phyloP scores from a whole-genome alignment of 2,888 invertebrate species.

The Netelia fuscicornis region DNA sequence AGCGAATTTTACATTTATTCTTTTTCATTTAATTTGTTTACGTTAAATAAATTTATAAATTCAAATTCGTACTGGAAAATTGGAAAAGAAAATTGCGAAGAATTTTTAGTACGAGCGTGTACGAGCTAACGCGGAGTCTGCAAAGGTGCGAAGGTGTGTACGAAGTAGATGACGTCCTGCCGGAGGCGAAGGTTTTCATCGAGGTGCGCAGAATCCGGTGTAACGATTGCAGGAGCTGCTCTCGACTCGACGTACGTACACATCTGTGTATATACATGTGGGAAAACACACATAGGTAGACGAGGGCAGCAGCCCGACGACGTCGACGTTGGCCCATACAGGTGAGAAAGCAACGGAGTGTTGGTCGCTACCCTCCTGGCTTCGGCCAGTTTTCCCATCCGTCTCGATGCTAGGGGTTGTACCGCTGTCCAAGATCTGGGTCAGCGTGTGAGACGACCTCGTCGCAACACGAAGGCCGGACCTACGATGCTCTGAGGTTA shows the following conservation, averaged over 20 bases:
- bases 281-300: not conserved
- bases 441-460: constrained; percentile 75
- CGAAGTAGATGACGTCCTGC: constrained; percentile 60
- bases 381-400: constrained; percentile 39
- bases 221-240: constrained; percentile 83
- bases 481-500: constrained; percentile 78
- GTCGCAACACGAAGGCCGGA: constrained; percentile 81
- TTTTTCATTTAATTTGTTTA: too few species aligned
- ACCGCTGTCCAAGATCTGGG: constrained; percentile 77
- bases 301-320: constrained; percentile 54
- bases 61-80: too few species aligned
- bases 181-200: constrained; percentile 56
- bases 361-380: constrained; percentile 27
- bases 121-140: constrained; percentile 29
- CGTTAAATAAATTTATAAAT: too few species aligned
- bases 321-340: constrained; percentile 55
- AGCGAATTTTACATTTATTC: too few species aligned
- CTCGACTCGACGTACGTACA: constrained; percentile 42
- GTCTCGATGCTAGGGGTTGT: constrained; percentile 12
- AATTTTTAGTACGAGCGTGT: not conserved
- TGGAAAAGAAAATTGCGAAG: constrained; percentile 11
- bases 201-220: constrained; percentile 83
- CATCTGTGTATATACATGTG: constrained; percentile 27
- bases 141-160: constrained; percentile 73
- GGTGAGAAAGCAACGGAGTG: constrained; percentile 62